Evolutionary conservation across 1,140 invertebrate species (phyloP), one percentile per base, ranked within the genome.

Genomic region (Drosophila sturtevanti): DNA sequence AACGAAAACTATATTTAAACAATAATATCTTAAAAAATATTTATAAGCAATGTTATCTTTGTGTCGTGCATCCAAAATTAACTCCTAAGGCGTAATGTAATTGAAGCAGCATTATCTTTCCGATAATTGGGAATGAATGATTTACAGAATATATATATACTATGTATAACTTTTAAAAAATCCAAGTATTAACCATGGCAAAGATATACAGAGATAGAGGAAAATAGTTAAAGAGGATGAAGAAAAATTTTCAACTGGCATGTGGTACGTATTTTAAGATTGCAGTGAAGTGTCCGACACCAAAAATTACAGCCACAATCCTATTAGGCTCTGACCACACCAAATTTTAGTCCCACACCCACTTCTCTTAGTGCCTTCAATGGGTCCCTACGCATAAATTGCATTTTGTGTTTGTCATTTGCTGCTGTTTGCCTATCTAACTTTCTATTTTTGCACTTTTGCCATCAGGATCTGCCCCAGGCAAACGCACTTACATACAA

Each of bases 231-330:
- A 14, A 7, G n/a, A 1, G 14, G n/a, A n/a, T n/a, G n/a, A n/a
- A n/a, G n/a, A n/a, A n/a, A 41, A 14, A 27, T 27, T 11, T 54
- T 21, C 51, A 27, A 27, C n/a, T 22, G n/a, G 24, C 31, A 63
- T 24, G 51, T 55, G 51, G 22, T 35, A 41, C 27, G 51, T 44
- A 66, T 59, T 66, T 66, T 55, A 66, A 66, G 64, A 59, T 59
- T 66, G 54, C 41, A 12, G 35, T 6, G 21, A 59, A 48, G 16
- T 16, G 38, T 55, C 21, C 12, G 18, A 34, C 22, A 22, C 34
- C 62, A 62, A 74, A 79, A 69, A 74, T 74, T 58, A 69, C 65
- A 55, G 51, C 77, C 77, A n/a, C 77, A 79, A 79, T 79, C 77
- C 77, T 74, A 79, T 79, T 79, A 79, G 63, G 55, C 16, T 14